phyloP scores from a whole-genome alignment of 1,140 invertebrate genomes.

The Pseudachorutes palmiensis region DNA sequence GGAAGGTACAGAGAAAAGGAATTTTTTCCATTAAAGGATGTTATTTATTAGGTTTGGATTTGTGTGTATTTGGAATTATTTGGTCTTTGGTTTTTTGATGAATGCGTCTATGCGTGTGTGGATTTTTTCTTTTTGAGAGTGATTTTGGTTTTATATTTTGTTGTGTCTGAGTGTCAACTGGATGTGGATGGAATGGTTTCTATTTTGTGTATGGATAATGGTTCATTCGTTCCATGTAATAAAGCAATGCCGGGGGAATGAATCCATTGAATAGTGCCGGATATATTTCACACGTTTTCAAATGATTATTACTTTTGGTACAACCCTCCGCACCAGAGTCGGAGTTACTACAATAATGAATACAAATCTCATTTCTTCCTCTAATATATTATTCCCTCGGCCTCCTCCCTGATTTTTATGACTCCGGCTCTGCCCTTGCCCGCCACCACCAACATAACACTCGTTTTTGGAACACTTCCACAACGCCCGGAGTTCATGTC shows the following conservation, averaged over 20 bases:
- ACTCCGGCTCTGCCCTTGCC: background rate
- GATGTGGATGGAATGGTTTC: no score
- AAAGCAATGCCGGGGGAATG: background rate
- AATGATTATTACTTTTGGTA: conserved; percentile 14
- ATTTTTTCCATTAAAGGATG: no score
- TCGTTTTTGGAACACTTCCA: no score
- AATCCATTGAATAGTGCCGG: conserved; percentile 16
- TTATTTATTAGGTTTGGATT: no score
- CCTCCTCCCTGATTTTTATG: conserved; percentile 1
- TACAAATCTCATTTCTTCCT: conserved; percentile 3
- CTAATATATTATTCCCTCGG: background rate
- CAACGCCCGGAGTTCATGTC: background rate
- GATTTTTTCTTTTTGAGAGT: no score
- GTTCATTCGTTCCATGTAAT: conserved; percentile 12
- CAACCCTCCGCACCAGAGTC: background rate
- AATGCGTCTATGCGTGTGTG: no score
- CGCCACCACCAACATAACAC: conserved; percentile 5
- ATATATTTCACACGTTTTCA: conserved; percentile 30
- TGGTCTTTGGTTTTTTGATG: no score
- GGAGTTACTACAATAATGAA: conserved; percentile 3
- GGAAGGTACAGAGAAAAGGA: no score
- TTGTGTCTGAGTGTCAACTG: no score
- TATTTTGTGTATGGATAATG: no score
- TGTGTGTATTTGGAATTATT: no score
- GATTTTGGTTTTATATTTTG: no score